phyloP scores from a whole-genome alignment of 2,797 vertebrate genomes.

The Podarcis siculus region DNA sequence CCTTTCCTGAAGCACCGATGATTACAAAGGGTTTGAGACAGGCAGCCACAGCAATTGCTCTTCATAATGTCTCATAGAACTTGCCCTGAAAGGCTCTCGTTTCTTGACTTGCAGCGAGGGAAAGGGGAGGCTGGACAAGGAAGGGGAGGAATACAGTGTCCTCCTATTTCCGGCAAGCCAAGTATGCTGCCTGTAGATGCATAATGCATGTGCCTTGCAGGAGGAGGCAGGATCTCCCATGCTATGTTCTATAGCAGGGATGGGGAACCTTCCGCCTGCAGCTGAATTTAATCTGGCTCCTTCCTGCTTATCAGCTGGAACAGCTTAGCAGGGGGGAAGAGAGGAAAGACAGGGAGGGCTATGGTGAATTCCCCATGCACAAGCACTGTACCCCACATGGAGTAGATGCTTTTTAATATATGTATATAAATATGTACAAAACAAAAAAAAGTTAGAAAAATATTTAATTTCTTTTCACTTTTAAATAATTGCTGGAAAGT shows the following conservation, averaged over 20 bases:
- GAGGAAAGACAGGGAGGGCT: not conserved
- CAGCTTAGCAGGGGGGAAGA: not conserved
- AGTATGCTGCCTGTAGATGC: not conserved
- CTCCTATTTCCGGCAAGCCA: not conserved
- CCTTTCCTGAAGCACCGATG: not conserved
- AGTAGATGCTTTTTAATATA: slow-evolving; percentile 50
- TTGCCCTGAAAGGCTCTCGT: not conserved
- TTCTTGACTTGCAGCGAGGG: not conserved
- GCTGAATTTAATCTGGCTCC: not conserved
- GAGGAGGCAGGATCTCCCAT: not conserved
- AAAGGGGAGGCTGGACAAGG: not conserved
- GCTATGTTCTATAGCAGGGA: not conserved
- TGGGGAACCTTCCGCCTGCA: not conserved
- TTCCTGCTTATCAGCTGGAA: not conserved
- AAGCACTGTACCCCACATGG: not conserved
- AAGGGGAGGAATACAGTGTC: not conserved
- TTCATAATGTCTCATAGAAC: not conserved
- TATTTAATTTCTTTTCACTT: slow-evolving; percentile 77
- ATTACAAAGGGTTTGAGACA: not conserved
- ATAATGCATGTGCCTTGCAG: not conserved
- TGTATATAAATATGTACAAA: slow-evolving; percentile 74
- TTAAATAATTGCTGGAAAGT: slow-evolving; percentile 82
- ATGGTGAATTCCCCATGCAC: slow-evolving; percentile 36
- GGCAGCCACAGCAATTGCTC: not conserved
- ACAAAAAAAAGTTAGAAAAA: slow-evolving; percentile 79